A percentile compares a stretch with the other conserved stretches of the same genome.
These are phyloP conservation scores for Peromyscus maniculatus DNA, from an alignment of 2,113 vertebrate genomes.

Conservation along the genomic window DNA sequence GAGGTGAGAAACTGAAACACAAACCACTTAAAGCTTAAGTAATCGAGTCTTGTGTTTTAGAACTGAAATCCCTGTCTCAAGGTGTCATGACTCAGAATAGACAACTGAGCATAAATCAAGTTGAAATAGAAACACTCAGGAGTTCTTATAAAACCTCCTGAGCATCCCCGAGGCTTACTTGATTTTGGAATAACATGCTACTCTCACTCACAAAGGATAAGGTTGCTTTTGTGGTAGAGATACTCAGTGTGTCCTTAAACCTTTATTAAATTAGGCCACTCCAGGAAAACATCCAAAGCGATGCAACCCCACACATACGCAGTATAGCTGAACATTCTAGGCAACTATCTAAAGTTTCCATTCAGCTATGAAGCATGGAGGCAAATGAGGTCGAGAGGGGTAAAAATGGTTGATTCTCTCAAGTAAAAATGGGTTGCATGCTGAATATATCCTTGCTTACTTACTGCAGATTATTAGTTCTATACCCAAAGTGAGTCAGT, in stretches of 20 bases:
- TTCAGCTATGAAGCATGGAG: neutral
- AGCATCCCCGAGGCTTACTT: neutral
- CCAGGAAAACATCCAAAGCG: neutral
- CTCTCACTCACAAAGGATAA: neutral
- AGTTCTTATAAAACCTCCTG: neutral
- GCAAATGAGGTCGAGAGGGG: neutral
- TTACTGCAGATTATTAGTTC: conserved; percentile 19
- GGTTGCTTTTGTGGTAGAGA: neutral
- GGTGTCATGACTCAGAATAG: neutral
- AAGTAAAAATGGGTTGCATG: neutral
- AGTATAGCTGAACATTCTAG: neutral
- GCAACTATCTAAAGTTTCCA: neutral
- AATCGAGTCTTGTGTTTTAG: conserved; percentile 19
- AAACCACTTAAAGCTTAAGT: neutral
- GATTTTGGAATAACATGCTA: neutral
- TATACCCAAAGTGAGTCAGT: neutral
- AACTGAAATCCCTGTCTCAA: conserved; percentile 2
- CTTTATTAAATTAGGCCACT: neutral
- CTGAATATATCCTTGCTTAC: neutral
- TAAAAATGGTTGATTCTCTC: neutral
- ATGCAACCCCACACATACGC: neutral
- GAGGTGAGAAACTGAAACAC: neutral
- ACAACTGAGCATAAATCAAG: neutral
- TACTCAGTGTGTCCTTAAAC: neutral
- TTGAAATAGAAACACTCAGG: neutral